Base-by-base conservation (phyloP, 2,888 invertebrate species). In the Eristalis tenax region DNA sequence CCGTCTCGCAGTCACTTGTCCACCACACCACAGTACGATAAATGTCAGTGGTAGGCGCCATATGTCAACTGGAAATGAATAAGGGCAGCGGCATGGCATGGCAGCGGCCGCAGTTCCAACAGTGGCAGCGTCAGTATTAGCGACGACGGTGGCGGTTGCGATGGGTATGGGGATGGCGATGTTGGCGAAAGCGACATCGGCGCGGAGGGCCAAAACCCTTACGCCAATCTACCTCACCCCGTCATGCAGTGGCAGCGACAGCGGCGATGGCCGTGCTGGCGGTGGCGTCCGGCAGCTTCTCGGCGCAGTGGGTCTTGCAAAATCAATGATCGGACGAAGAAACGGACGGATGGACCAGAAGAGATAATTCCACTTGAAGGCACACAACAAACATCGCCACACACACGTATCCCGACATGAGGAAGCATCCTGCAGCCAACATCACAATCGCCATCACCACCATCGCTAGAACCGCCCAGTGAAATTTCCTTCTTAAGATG, bases 21-120 rank as follows among this genome's bases (percentile, higher is more conserved):
- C 81, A 77, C 73, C 73, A 78, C 83, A 87, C 83, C 73, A 78
- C 83, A 87, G 79, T 71, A 79, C 79, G 83, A 75, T 78, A 83
- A 87, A 83, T 65, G 86, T 87, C 86, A 79, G 66, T 71, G 71
- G 66, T 83, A 86, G 86, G 83, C 86, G 86, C 86, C 86, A 87
- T 87, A 87, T 87, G 86, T 87, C 86, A 87, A 83, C 83, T 83
- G 83, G 79, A 87, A 87, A 83, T 83, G 78, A 87, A 87, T 87
- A 87, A 87, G 86, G 75, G 86, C 83, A 87, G 83, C 78, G 77
- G 64, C 64, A 83, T n/a, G n/a, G n/a, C n/a, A 64, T 65, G 78
- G 66, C 74, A 70, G 66, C 74, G 56, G 69, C 70, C 65, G 73
- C 68, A 66, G 23, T 11, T 26, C 4, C 43, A n/a, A n/a, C n/a